Conservation (phyloP, 2,797 vertebrate species). For the Pagetopsis macropterus region DNA sequence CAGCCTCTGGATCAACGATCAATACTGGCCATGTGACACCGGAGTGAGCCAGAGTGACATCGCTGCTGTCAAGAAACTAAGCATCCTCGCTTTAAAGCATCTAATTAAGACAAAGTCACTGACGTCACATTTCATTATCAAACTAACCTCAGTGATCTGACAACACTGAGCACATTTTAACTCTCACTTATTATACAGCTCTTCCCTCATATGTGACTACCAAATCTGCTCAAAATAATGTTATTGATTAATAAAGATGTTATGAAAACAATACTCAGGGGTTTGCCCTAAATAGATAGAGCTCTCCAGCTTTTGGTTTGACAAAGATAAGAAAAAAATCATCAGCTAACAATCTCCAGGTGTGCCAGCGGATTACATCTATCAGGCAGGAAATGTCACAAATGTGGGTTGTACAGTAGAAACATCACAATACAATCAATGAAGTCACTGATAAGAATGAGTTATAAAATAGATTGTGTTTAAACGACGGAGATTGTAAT, state of each 20-base stretch:
- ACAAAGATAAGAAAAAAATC: not conserved
- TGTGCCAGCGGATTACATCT: slow-evolving; percentile 8
- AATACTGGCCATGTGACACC: slow-evolving; percentile 64
- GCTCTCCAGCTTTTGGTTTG: too few relatives aligned
- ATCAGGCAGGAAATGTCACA: slow-evolving; percentile 5
- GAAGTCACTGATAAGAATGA: too few relatives aligned
- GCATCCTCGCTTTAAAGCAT: slow-evolving; percentile 40
- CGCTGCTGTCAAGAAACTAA: slow-evolving; percentile 51
- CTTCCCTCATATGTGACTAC: not conserved
- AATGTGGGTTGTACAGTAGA: not conserved
- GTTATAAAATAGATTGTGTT: too few relatives aligned
- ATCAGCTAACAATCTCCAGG: slow-evolving; percentile 1
- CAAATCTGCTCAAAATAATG: slow-evolving; percentile 2
- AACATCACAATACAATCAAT: not conserved
- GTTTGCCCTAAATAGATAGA: not conserved
- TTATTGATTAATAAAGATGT: not conserved
- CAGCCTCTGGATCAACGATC: slow-evolving; percentile 66
- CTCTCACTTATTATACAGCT: slow-evolving; percentile 27
- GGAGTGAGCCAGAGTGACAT: slow-evolving; percentile 47
- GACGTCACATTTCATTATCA: slow-evolving; percentile 42
- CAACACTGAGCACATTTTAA: slow-evolving; percentile 18
- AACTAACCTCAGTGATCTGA: slow-evolving; percentile 22
- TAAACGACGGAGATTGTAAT: too few relatives aligned
- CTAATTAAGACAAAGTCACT: slow-evolving; percentile 59
- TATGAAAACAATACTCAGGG: not conserved